Conservation (phyloP, 1,140 invertebrate genomes). For the Temnothorax longispinosus region DNA sequence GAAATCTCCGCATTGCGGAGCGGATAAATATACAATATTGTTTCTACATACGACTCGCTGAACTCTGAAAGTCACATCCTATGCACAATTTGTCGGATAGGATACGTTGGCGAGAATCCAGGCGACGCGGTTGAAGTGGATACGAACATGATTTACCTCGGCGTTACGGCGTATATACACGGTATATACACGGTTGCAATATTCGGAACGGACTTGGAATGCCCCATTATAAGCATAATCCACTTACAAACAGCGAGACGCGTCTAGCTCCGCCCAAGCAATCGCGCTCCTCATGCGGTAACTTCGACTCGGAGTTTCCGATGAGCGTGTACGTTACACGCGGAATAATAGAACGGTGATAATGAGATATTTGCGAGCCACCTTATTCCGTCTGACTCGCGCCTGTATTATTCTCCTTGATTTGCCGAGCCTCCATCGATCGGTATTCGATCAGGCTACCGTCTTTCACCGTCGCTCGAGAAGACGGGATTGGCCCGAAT, state of each 20-base stretch:
- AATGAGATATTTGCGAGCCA: neutral
- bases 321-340: constrained; percentile 47
- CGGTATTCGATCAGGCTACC: neutral
- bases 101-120: constrained; percentile 47
- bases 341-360: constrained; percentile 47
- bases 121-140: constrained; percentile 51
- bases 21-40: constrained; percentile 59
- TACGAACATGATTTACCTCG: constrained; percentile 44
- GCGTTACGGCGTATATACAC: neutral
- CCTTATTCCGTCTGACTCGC: neutral
- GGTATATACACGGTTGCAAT: constrained; percentile 34
- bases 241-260: constrained; percentile 63
- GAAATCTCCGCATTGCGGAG: constrained; percentile 45
- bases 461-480: neutral
- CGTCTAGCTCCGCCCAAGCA: constrained; percentile 38
- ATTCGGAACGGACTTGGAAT: constrained; percentile 39
- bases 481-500: neutral
- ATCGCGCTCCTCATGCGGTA: constrained; percentile 33
- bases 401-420: constrained; percentile 11
- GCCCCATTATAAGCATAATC: constrained; percentile 67
- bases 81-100: constrained; percentile 52
- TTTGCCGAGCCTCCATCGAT: neutral
- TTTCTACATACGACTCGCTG: constrained; percentile 35
- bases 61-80: constrained; percentile 43
- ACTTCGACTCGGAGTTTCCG: constrained; percentile 46